phyloP scores from a whole-genome alignment of 23 tunicate species.

The Trididemnum nubilum region DNA sequence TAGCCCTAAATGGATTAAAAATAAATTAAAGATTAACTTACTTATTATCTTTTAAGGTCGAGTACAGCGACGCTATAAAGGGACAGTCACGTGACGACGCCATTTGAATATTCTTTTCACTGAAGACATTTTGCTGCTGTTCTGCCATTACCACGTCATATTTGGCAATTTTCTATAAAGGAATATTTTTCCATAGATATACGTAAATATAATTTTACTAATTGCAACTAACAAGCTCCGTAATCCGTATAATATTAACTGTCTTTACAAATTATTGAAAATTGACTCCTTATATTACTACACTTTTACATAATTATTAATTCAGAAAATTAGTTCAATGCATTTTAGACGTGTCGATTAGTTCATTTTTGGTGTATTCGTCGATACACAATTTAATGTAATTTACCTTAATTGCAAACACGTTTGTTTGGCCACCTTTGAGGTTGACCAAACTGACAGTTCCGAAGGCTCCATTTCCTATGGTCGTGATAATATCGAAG shows the following conservation, averaged over 20 bases:
- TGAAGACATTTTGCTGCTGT: constrained; percentile 41
- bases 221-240: too few relatives aligned
- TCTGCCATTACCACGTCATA: constrained; percentile 29
- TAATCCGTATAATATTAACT: too few relatives aligned
- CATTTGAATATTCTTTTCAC: constrained; percentile 44
- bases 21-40: too few relatives aligned
- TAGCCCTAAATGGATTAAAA: too few relatives aligned
- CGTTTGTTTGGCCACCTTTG: constrained; percentile 1
- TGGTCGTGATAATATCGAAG: constrained; percentile 35
- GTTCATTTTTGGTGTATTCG: too few relatives aligned
- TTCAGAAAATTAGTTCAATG: too few relatives aligned
- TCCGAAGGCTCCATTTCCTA: constrained; percentile 67
- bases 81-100: constrained; percentile 58
- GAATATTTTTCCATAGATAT: background rate
- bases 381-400: background rate
- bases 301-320: too few relatives aligned
- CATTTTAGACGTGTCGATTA: too few relatives aligned
- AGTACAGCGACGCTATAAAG: constrained; percentile 56
- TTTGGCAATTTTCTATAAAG: constrained; percentile 48
- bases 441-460: constrained; percentile 42
- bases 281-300: too few relatives aligned
- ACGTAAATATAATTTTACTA: too few relatives aligned
- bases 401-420: constrained; percentile 54
- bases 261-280: too few relatives aligned
- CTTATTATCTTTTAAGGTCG: constrained; percentile 53